Conservation (phyloP, 2,113 vertebrate genomes). For the Leptocoma aspasia region DNA sequence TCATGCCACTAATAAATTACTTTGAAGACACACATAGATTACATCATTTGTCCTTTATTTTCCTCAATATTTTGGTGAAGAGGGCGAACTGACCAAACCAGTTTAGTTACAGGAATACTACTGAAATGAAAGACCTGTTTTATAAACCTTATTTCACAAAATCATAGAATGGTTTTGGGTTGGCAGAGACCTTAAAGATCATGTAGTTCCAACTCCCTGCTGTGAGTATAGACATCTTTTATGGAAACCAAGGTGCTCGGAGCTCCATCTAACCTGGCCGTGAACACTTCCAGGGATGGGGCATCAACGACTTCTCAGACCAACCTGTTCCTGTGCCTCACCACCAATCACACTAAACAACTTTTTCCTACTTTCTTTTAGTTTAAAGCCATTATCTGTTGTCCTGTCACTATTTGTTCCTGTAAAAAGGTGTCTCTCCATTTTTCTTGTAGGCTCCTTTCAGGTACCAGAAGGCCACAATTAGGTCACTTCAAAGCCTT, state of each 20-base stretch:
- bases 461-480: rapidly evolving
- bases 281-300: not conserved
- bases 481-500: not conserved
- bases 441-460: not conserved
- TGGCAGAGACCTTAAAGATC: not conserved
- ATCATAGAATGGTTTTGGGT: not conserved
- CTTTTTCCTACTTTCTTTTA: not conserved
- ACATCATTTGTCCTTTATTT: not conserved
- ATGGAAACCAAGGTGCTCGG: not conserved
- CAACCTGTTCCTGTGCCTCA: rapidly evolving
- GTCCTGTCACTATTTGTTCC: no score
- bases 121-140: not conserved
- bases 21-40: not conserved
- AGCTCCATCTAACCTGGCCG: not conserved
- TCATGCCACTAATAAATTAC: not conserved
- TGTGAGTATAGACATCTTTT: not conserved
- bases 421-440: not conserved
- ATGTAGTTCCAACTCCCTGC: no score
- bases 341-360: rapidly evolving
- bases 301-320: not conserved
- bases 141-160: not conserved
- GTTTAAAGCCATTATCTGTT: not conserved
- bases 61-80: not conserved
- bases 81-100: not conserved
- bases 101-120: not conserved